phyloP scores from a whole-genome alignment of 2,797 vertebrate species.

The Sus cebifrons region DNA sequence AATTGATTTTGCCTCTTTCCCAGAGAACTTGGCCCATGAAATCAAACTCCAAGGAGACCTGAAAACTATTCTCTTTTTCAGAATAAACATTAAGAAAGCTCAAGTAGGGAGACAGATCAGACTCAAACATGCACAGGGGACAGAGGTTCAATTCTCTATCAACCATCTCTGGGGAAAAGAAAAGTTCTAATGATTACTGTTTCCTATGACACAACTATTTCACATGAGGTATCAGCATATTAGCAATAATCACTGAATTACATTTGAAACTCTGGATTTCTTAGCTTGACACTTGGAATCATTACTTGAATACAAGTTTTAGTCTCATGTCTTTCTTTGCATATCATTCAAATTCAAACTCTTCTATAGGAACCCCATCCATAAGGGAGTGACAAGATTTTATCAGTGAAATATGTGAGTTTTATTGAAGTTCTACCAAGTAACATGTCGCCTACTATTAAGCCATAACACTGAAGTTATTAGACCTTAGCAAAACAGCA shows the following conservation, averaged over 20 bases:
- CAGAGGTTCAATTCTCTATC: neutral
- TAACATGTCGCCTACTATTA: constrained; percentile 44
- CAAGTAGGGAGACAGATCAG: neutral
- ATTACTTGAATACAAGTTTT: neutral
- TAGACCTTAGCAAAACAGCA: constrained; percentile 68
- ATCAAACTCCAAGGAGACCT: neutral
- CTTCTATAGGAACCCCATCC: neutral
- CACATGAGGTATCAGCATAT: neutral
- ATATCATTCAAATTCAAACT: neutral
- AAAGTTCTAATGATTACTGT: neutral
- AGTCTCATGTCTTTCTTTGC: neutral
- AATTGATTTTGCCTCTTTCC: neutral
- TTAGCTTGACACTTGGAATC: constrained; percentile 3
- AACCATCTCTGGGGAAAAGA: neutral
- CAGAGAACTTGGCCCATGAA: neutral
- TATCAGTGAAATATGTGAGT: neutral
- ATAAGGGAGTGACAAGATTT: constrained; percentile 13
- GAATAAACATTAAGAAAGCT: neutral
- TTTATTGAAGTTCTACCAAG: constrained; percentile 39
- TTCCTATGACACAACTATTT: neutral
- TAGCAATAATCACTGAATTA: neutral
- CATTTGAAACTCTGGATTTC: neutral
- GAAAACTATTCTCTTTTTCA: neutral
- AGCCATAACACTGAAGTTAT: constrained; percentile 51
- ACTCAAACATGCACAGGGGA: neutral